phyloP scores from a whole-genome alignment of 2,888 invertebrate species.

The Acanthococcus lagerstroemiae region DNA sequence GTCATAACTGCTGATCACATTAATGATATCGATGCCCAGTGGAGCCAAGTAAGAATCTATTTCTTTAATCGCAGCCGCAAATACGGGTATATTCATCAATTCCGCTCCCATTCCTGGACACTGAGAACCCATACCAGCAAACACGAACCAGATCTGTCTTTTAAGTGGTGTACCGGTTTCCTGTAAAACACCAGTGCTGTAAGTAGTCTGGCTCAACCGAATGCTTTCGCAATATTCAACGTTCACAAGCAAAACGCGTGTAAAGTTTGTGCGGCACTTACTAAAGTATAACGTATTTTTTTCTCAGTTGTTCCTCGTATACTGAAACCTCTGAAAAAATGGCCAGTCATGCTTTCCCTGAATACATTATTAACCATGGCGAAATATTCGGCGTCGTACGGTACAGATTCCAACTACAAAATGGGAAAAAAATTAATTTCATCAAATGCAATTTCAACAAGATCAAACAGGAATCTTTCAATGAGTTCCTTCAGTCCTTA shows the following conservation, averaged over 20 bases:
- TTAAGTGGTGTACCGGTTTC: conserved; percentile 26
- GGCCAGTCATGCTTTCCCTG: conserved; percentile 40
- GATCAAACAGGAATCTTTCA: not conserved
- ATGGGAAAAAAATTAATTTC: not conserved
- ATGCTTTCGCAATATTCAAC: too few relatives aligned
- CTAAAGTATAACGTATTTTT: conserved; percentile 29
- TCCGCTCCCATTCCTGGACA: conserved; percentile 60
- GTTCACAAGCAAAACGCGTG: too few relatives aligned
- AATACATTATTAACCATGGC: conserved; percentile 39
- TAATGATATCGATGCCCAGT: conserved; percentile 52
- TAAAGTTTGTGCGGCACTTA: not conserved
- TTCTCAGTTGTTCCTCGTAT: conserved; percentile 39
- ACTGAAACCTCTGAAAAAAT: conserved; percentile 46
- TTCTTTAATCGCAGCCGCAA: conserved; percentile 52
- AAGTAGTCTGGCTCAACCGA: too few relatives aligned
- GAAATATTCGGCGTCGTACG: conserved; percentile 37
- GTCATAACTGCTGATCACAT: conserved; percentile 53
- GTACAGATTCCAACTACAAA: conserved; percentile 33
- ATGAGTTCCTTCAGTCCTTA: too few relatives aligned
- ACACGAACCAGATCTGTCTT: conserved; percentile 56
- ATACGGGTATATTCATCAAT: conserved; percentile 56
- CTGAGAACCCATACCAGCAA: conserved; percentile 67
- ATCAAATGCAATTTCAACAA: not conserved
- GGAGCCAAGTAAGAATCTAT: conserved; percentile 50
- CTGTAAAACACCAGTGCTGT: conserved; percentile 11